Base-by-base conservation (phyloP, 1,140 invertebrate species). In the Ceratosolen solmsi region DNA sequence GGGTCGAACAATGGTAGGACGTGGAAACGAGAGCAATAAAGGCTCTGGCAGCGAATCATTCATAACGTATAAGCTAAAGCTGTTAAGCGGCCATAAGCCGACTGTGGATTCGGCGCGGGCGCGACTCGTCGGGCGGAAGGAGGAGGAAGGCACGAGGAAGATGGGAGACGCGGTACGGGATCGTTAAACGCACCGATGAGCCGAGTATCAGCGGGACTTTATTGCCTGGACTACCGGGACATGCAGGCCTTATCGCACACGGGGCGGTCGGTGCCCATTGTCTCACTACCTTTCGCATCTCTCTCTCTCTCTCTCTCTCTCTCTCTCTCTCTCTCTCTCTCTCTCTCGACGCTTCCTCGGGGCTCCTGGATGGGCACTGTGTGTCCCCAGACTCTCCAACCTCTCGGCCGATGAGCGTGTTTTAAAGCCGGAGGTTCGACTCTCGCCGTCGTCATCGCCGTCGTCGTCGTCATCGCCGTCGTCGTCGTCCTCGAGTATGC, bases 181-280 rank as follows among this genome's bases (percentile, higher is more conserved):
- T 79, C 77, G 68, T 79, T 72, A 79, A 79, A 79, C 33, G 65
- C 49, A 3, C 33, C 49, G 51, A 33, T 15, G 70, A 5, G 20
- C 41, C 70, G 70, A 25, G 65, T 41, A n/a, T 75, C n/a, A 41
- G 51, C 76, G 11, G 8, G 5, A 46, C 46, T n/a, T 79, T 79
- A 79, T 70, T 79, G 76, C 54, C 54, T 38, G 1, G 22, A 17
- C 22, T 60, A 56, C 38, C 30, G 60, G 60, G 27, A 33, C 63
- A 79, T 36, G 77, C 56, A 51, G 17, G 33, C 27, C 63, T 36
- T 68, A 65, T 56, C 74, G 56, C 58, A n/a, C n/a, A n/a, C 73
- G 33, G 41, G 13, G 41, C 41, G 7, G 41, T 46, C 7, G 41
- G 7, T 13, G 13, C 41, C n/a, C n/a, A n/a, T n/a, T n/a, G 13